Evolutionary conservation across 2,888 invertebrate genomes (phyloP).

Genomic region (Chaetogeoica ovagalla): DNA sequence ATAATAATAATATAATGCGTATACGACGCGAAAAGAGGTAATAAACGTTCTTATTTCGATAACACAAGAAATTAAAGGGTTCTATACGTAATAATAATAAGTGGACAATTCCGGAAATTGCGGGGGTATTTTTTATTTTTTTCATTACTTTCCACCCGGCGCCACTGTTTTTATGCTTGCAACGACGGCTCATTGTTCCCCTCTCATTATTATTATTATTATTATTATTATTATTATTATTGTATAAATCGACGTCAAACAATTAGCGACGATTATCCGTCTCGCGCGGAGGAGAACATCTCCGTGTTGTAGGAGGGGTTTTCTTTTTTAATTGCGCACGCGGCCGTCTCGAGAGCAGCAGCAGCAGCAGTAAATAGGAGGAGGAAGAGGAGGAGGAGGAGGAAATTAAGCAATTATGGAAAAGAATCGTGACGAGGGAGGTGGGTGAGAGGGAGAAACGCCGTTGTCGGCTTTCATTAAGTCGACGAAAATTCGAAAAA

Average conservation of each 20-base stretch:
- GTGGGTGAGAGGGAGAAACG: no score
- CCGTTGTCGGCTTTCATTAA: background rate
- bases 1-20: no score
- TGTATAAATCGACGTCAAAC: conserved; percentile 34
- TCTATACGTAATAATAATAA: background rate
- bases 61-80: conserved; percentile 39
- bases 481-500: no score
- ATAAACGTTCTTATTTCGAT: no score
- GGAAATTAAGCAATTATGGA: conserved; percentile 46
- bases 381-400: background rate
- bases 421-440: background rate
- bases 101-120: conserved; percentile 46
- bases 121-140: background rate
- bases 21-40: no score
- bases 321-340: conserved; percentile 39
- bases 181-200: background rate
- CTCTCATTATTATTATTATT: background rate
- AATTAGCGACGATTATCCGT: conserved; percentile 51
- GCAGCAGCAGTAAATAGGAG: no score
- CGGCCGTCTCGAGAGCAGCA: background rate
- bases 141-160: conserved; percentile 27
- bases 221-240: no score
- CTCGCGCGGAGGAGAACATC: background rate
- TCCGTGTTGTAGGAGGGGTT: background rate
- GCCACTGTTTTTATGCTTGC: background rate